A percentile compares a stretch with the other conserved stretches of the same genome.
phyloP scores from a whole-genome alignment of 2,797 vertebrate species.

The Hemibagrus guttatus region DNA sequence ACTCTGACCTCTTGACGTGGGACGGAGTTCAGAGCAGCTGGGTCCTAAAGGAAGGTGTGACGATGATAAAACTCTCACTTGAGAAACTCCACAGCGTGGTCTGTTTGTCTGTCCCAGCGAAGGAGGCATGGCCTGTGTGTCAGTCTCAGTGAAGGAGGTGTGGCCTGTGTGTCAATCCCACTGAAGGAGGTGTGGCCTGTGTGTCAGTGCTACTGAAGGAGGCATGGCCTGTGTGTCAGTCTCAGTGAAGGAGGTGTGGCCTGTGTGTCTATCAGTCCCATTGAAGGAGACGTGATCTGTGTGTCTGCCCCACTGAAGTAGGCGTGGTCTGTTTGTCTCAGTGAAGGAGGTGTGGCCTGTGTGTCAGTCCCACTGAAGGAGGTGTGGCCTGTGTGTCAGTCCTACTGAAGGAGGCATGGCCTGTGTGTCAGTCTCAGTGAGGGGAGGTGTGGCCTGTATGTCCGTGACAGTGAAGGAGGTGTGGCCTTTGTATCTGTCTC shows the following conservation, averaged over 20 bases:
- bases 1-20: neutral
- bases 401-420: neutral
- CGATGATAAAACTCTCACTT: neutral
- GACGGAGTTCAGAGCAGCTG: neutral
- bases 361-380: neutral
- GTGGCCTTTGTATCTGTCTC: neutral
- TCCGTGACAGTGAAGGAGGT: neutral
- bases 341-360: neutral
- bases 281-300: neutral
- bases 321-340: neutral
- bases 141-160: neutral
- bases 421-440: neutral
- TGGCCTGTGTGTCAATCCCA: neutral
- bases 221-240: neutral
- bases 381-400: neutral
- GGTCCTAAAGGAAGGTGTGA: slow-evolving; percentile 3
- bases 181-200: neutral
- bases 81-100: neutral
- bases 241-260: neutral
- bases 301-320: neutral
- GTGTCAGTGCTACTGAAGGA: neutral
- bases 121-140: neutral
- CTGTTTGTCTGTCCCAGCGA: neutral
- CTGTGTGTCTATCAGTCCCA: too few relatives aligned
- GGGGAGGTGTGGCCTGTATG: neutral